Evolutionary conservation across 2,797 vertebrate species (phyloP).

Genomic region (Crypturellus tataupa): DNA sequence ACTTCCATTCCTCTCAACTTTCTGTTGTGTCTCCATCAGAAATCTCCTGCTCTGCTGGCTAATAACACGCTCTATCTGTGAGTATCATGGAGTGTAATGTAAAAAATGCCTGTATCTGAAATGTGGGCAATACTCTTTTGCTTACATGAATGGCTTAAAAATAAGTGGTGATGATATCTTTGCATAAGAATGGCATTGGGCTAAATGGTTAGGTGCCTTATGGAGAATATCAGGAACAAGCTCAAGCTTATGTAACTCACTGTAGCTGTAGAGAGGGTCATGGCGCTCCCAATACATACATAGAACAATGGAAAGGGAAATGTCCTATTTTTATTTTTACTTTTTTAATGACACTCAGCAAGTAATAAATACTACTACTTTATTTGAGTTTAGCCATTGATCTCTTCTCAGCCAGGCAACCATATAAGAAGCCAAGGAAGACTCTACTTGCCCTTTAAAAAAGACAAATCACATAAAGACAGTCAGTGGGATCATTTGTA

Average conservation of each 20-base stretch:
- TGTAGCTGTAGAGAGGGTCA: not conserved
- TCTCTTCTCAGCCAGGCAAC: slow-evolving; percentile 12
- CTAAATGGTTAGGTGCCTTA: not conserved
- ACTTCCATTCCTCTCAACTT: not conserved
- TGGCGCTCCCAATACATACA: not conserved
- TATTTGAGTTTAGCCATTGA: not conserved
- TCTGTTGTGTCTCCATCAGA: not conserved
- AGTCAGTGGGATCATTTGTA: not conserved
- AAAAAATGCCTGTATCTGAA: not conserved
- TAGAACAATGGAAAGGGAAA: not conserved
- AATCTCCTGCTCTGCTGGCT: not conserved
- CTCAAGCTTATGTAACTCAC: not conserved
- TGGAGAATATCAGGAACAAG: not conserved
- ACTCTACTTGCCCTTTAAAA: not conserved
- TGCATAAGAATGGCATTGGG: not conserved
- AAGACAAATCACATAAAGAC: not conserved
- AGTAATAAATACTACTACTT: not conserved
- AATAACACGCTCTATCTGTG: not conserved
- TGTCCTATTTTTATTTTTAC: not conserved
- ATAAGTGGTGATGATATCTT: not conserved
- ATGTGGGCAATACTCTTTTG: not conserved
- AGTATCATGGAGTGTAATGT: not conserved
- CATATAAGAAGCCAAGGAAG: slow-evolving; percentile 12
- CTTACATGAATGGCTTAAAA: not conserved
- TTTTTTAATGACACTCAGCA: not conserved